Percentiles rank a stretch among this genome's conserved stretches.
phyloP scores from a whole-genome alignment of 2,888 invertebrate species.

The Amblyjoppa fuscipennis region DNA sequence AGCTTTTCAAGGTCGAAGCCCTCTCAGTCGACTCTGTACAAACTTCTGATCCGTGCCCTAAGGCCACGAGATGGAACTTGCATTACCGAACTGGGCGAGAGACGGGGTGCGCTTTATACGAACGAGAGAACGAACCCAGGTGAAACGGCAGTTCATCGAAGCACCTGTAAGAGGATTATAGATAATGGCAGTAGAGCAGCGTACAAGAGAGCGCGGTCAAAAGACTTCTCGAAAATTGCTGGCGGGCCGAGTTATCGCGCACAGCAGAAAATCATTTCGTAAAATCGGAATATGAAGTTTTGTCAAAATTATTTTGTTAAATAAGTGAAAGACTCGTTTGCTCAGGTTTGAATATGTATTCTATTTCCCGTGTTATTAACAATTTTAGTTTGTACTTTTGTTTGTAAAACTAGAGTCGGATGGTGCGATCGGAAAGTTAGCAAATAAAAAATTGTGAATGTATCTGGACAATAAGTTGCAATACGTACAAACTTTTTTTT shows the following conservation, averaged over 20 bases:
- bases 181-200: slow-evolving; percentile 16
- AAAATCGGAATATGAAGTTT: too few relatives aligned
- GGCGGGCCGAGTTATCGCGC: not conserved
- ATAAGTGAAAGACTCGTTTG: too few relatives aligned
- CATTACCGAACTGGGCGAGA: slow-evolving; percentile 27
- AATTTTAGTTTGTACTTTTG: too few relatives aligned
- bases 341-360: too few relatives aligned
- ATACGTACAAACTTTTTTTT: too few relatives aligned
- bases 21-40: slow-evolving; percentile 41
- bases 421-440: too few relatives aligned
- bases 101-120: slow-evolving; percentile 46
- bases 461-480: too few relatives aligned
- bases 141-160: slow-evolving; percentile 66
- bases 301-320: too few relatives aligned
- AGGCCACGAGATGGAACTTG: slow-evolving; percentile 30
- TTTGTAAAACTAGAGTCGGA: too few relatives aligned
- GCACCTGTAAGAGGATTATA: slow-evolving; percentile 68
- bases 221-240: slow-evolving; percentile 61
- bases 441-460: too few relatives aligned
- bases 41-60: slow-evolving; percentile 23
- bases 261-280: too few relatives aligned
- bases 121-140: slow-evolving; percentile 52
- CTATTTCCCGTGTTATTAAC: too few relatives aligned
- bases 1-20: slow-evolving; percentile 47
- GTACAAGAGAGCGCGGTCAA: slow-evolving; percentile 27